Percentiles rank a stretch among this genome's conserved stretches.
phyloP scores from a whole-genome alignment of 1,140 invertebrate genomes.

The Lepidostoma basale region DNA sequence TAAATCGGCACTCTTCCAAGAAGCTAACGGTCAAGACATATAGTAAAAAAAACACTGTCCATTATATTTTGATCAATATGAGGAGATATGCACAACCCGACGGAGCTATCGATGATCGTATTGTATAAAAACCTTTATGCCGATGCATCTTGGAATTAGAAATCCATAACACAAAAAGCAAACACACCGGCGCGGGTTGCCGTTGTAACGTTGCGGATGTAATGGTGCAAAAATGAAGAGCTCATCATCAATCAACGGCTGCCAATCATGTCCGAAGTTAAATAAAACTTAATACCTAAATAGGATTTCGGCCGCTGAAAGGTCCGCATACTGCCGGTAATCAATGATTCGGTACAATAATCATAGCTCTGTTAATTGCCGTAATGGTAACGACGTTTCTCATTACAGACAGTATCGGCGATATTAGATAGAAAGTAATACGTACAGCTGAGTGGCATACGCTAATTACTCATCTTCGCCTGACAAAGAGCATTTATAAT shows the following conservation, averaged over 20 bases:
- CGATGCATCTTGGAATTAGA: constrained; percentile 3
- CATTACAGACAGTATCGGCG: too few relatives aligned
- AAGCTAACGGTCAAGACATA: background rate
- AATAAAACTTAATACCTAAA: background rate
- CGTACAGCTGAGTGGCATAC: too few relatives aligned
- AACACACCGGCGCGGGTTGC: background rate
- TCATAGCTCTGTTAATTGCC: too few relatives aligned
- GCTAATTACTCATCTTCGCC: too few relatives aligned
- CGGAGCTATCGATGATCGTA: background rate
- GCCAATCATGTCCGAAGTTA: background rate
- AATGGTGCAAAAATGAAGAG: background rate
- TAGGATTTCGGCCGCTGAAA: background rate
- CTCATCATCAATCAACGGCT: background rate
- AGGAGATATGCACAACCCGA: background rate
- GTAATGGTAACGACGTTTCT: too few relatives aligned
- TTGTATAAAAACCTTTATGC: background rate
- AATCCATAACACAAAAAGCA: background rate
- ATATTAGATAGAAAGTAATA: too few relatives aligned
- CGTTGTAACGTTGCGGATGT: background rate
- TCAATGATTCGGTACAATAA: too few relatives aligned
- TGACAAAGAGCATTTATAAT: too few relatives aligned
- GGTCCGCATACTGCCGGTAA: background rate
- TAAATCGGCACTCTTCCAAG: background rate
- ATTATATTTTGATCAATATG: background rate
- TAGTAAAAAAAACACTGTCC: background rate